phyloP scores from a whole-genome alignment of 2,113 vertebrate genomes.

The Scopus umbretta region DNA sequence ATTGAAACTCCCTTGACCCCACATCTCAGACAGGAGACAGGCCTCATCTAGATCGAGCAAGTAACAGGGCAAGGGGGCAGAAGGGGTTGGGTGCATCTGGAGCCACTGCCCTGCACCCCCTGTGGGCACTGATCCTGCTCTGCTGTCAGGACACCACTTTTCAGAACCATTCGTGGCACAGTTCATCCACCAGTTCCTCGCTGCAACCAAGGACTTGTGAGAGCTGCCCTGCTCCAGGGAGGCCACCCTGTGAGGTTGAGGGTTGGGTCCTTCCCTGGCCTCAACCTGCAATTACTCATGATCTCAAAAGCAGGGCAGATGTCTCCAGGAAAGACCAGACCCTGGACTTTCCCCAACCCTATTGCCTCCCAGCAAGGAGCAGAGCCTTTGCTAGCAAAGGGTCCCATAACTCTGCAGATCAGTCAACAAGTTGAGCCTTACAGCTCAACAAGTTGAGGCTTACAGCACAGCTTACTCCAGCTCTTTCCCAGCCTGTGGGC shows the following conservation, averaged over 20 bases:
- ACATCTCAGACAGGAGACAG: not conserved
- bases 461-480: not conserved
- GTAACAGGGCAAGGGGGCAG: not conserved
- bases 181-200: not conserved
- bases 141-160: not conserved
- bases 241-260: rapidly evolving
- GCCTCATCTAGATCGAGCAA: not conserved
- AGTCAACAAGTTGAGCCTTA: rapidly evolving
- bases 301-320: not conserved
- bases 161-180: rapidly evolving
- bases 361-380: not conserved
- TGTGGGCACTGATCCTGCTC: not conserved
- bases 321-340: not conserved
- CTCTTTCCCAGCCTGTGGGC: not conserved
- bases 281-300: not conserved
- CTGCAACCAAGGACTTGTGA: not conserved
- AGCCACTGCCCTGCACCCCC: no score
- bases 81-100: not conserved
- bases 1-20: not conserved
- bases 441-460: no score
- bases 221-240: not conserved
- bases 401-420: no score
- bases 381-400: not conserved
- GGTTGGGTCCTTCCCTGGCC: not conserved
- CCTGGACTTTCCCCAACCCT: not conserved